Base-by-base conservation (phyloP, 2,888 invertebrate species). In the Parthenolecanium corni region DNA sequence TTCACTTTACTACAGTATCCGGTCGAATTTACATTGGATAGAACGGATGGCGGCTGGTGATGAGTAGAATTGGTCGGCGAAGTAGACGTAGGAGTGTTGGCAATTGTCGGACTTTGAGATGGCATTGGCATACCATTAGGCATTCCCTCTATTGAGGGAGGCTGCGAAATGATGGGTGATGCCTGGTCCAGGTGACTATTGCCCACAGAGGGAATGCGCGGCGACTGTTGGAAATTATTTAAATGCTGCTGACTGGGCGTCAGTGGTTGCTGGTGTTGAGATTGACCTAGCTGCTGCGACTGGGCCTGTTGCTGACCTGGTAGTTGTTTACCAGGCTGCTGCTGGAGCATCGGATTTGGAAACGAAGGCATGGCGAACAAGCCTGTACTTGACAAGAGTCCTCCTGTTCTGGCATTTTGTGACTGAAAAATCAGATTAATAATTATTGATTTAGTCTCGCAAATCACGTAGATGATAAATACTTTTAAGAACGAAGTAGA, bases 271-370 rank as follows among this genome's bases (percentile, higher is more conserved):
- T 72, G 65, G 66, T 72, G 70, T 49, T 73, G 71, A 25, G 71
- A 71, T 11, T 70, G 72, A 18, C 71, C 68, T 49, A 72, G 72
- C 14, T 71, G 68, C 57, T 72, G 79, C 71, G 69, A 76, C 67
- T 73, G 74, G 69, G 66, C 75, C 68, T 75, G 74, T 66, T 66
- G 69, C 14, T 68, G 69, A 25, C 68, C 69, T n/a, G 51, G 21
- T 20, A 53, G 63, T 54, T 72, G 79, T 71, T 70, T 76, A 67
- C 73, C 74, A 69, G 66, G 75, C 68, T 75, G 74, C 65, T 66
- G 69, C 16, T 68, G 69, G 46, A 66, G 66, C 58, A 66, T 69
- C 6, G 68, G 68, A 44, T 68, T 68, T 3, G 69, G 63, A 64
- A 69, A 70, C 24, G 67, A 69, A 20, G 68, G 68, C 18, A 68